Evolutionary conservation across 1,140 invertebrate species (phyloP).

Genomic region (Pogonomyrmex californicus): DNA sequence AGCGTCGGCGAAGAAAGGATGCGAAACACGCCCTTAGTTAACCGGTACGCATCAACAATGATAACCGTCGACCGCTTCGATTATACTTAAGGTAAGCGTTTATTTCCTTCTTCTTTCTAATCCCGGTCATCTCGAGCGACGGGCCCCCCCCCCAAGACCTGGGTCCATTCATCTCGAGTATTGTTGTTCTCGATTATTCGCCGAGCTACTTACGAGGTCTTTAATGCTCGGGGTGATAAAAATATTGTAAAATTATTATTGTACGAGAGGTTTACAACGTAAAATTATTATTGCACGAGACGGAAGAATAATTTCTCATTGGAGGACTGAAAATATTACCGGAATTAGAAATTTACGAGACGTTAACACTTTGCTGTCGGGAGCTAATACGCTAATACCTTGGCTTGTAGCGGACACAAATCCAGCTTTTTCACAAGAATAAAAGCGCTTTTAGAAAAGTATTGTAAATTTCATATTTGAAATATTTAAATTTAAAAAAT

Average conservation of each 20-base stretch:
- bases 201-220: neutral
- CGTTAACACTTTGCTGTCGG: neutral
- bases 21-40: conserved; percentile 17
- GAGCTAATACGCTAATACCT: neutral
- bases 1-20: conserved; percentile 22
- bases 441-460: neutral
- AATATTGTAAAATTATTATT: neutral
- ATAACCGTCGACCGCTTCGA: conserved; percentile 18
- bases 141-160: neutral
- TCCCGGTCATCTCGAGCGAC: neutral
- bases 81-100: conserved; percentile 51
- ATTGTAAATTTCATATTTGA: neutral
- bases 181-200: conserved; percentile 32
- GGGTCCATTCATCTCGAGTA: conserved; percentile 8
- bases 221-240: neutral
- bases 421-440: neutral
- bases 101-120: conserved; percentile 45
- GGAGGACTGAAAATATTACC: neutral
- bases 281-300: neutral
- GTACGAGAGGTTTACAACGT: neutral
- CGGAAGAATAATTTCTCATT: neutral
- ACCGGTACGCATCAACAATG: conserved; percentile 13
- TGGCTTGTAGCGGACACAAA: neutral
- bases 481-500: neutral
- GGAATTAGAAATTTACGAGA: neutral